Percentiles rank a stretch among this genome's conserved stretches.
These are phyloP conservation scores for Eupeodes corollae DNA, from an alignment of 1,140 invertebrate species.

Conservation along the genomic window DNA sequence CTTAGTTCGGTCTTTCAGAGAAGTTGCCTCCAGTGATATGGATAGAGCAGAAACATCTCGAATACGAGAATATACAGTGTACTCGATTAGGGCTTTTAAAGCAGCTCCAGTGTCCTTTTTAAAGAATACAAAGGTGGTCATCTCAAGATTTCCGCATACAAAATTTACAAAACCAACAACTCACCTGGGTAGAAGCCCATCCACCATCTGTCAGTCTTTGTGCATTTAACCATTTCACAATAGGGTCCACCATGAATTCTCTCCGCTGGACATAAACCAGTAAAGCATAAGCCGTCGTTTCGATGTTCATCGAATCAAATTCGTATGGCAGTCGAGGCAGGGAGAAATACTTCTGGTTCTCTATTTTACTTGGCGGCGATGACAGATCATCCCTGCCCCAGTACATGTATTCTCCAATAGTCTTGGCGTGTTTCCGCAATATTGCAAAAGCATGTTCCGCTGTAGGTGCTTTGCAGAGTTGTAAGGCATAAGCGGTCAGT, in stretches of 20 bases:
- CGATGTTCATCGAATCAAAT: conserved; percentile 85
- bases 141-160: no score
- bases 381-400: conserved; percentile 73
- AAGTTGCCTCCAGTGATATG: conserved; percentile 73
- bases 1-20: conserved; percentile 53
- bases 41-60: conserved; percentile 77
- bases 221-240: conserved; percentile 87
- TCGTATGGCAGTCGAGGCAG: conserved; percentile 73
- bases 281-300: conserved; percentile 86
- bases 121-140: no score
- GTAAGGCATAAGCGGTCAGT: conserved; percentile 77
- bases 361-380: conserved; percentile 65
- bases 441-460: conserved; percentile 73
- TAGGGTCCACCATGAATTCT: conserved; percentile 66
- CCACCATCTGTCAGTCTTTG: conserved; percentile 85
- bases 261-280: conserved; percentile 75
- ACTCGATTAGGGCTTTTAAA: conserved; percentile 80
- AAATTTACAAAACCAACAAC: conserved; percentile 38
- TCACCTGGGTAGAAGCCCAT: conserved; percentile 80
- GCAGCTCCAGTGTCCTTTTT: conserved; percentile 68
- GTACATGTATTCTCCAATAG: conserved; percentile 63
- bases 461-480: conserved; percentile 64
- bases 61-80: conserved; percentile 71
- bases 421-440: conserved; percentile 50
- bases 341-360: conserved; percentile 83